phyloP scores from a whole-genome alignment of 2,797 vertebrate species.

The Paramormyrops hopkinsi region DNA sequence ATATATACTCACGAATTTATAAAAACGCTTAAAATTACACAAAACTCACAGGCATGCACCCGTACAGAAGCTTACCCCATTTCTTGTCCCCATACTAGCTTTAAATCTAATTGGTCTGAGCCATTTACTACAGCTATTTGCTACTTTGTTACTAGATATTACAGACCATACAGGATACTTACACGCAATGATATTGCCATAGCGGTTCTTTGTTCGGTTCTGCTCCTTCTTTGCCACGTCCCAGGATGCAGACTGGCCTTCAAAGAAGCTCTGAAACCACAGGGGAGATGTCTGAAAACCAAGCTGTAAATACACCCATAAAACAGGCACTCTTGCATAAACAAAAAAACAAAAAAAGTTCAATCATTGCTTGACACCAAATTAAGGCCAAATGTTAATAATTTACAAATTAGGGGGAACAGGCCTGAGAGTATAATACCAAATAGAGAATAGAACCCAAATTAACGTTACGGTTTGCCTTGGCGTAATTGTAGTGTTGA shows the following conservation, averaged over 20 bases:
- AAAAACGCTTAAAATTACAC: not conserved
- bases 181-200: slow-evolving; percentile 99
- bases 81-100: not conserved
- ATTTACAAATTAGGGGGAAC: not conserved
- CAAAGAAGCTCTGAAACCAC: slow-evolving; percentile 87
- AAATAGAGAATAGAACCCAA: not conserved
- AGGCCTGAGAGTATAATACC: not conserved
- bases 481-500: not conserved
- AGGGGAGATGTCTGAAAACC: not conserved
- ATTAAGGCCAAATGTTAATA: not conserved
- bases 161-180: slow-evolving; percentile 52
- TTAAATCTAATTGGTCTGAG: not conserved
- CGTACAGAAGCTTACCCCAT: not conserved
- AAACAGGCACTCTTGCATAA: not conserved
- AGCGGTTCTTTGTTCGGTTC: slow-evolving; percentile 98
- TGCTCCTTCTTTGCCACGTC: slow-evolving; percentile 99
- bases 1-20: not conserved
- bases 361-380: not conserved
- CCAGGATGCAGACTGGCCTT: slow-evolving; percentile 98
- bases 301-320: not conserved
- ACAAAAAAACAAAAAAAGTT: not conserved
- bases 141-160: not conserved
- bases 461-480: not conserved
- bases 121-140: not conserved
- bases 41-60: not conserved